These are phyloP conservation scores for Panthera leo DNA, from an alignment of 2,113 vertebrate genomes.

Conservation along the genomic window DNA sequence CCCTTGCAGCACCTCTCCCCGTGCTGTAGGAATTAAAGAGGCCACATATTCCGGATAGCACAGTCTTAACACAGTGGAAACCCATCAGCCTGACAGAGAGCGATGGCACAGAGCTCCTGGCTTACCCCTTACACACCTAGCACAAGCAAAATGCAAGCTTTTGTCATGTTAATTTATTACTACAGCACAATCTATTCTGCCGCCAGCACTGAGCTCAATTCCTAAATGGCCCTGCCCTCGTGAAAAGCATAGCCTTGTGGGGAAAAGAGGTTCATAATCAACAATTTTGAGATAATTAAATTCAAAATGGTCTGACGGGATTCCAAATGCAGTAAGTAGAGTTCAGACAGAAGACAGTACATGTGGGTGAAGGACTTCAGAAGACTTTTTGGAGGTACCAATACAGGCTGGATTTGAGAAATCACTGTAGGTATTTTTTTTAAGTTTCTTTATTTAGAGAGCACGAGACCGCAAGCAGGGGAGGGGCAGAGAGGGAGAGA, in stretches of 20 bases:
- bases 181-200: neutral
- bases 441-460: too few relatives aligned
- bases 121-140: neutral
- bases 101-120: neutral
- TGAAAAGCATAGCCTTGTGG: neutral
- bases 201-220: neutral
- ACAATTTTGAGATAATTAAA: neutral
- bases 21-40: neutral
- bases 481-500: too few relatives aligned
- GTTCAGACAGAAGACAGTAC: neutral
- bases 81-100: neutral
- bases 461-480: too few relatives aligned
- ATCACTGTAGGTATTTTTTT: neutral
- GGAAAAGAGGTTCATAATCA: neutral
- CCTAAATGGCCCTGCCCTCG: neutral
- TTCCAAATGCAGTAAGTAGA: neutral
- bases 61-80: neutral
- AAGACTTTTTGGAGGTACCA: neutral
- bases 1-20: neutral
- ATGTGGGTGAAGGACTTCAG: neutral
- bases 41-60: rapidly evolving
- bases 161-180: neutral
- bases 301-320: neutral
- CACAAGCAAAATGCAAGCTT: neutral
- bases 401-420: neutral